Conservation (phyloP, 2,113 vertebrate species). For the Neolamprologus brichardi region DNA sequence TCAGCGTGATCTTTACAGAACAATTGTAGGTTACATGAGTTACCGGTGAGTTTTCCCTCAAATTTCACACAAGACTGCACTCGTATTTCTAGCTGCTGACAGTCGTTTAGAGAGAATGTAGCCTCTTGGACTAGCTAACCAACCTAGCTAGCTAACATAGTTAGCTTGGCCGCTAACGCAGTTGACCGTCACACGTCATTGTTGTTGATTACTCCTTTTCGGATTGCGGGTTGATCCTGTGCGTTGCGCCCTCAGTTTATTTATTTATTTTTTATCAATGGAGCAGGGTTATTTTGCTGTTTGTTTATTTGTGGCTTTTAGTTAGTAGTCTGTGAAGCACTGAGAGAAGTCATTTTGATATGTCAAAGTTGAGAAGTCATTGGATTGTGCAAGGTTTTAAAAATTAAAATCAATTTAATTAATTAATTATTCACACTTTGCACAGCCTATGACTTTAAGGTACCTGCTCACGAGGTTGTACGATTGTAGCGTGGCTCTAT, state of each 20-base stretch:
- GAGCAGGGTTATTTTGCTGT: not conserved
- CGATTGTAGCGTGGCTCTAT: not conserved
- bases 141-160: not conserved
- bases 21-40: not conserved
- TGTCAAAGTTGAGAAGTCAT: not conserved
- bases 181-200: conserved; percentile 57
- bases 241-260: rapidly evolving
- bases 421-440: not conserved
- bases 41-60: conserved; percentile 26
- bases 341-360: not conserved
- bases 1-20: not conserved
- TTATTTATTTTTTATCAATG: not conserved
- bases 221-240: not conserved
- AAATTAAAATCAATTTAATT: not conserved
- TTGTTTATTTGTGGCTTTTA: not conserved
- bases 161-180: conserved; percentile 48
- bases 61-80: not conserved
- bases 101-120: not conserved
- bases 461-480: too few species aligned
- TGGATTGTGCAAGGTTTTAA: not conserved
- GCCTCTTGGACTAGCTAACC: not conserved
- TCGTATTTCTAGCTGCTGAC: not conserved
- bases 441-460: not conserved
- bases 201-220: conserved; percentile 11
- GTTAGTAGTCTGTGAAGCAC: not conserved